Conservation (phyloP, 2,113 vertebrate species). For the Pantherophis guttatus region DNA sequence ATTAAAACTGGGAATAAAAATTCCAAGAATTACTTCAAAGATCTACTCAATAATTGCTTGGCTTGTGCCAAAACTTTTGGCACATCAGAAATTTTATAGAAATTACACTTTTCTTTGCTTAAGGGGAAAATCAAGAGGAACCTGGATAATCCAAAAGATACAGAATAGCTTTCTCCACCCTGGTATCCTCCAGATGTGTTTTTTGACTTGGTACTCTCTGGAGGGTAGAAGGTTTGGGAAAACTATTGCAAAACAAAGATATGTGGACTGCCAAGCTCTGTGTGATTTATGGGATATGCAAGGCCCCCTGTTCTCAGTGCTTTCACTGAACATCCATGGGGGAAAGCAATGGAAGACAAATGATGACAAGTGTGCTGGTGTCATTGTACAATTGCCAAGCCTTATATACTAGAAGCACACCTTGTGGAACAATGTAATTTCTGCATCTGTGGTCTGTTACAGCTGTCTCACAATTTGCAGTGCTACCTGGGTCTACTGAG, state of each 20-base stretch:
- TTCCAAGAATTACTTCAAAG: conserved; percentile 31
- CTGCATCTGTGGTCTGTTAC: neutral
- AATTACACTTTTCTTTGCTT: neutral
- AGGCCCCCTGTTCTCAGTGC: neutral
- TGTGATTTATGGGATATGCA: neutral
- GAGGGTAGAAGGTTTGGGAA: neutral
- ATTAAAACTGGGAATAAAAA: conserved; percentile 39
- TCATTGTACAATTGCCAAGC: neutral
- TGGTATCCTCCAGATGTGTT: neutral
- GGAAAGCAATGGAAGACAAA: neutral
- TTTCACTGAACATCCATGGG: neutral
- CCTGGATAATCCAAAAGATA: neutral
- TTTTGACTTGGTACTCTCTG: neutral
- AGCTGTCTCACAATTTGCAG: neutral
- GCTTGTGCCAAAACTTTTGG: neutral
- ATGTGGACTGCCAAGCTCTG: neutral
- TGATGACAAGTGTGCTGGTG: neutral
- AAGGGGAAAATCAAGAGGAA: neutral
- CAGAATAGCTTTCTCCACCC: neutral
- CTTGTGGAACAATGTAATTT: neutral
- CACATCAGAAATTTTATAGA: neutral
- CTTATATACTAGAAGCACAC: neutral
- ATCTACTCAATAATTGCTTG: neutral
- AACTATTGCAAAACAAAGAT: neutral
- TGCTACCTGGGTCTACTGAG: neutral